Conservation (phyloP, 2,797 vertebrate species). For the Xenentodon cancila region DNA sequence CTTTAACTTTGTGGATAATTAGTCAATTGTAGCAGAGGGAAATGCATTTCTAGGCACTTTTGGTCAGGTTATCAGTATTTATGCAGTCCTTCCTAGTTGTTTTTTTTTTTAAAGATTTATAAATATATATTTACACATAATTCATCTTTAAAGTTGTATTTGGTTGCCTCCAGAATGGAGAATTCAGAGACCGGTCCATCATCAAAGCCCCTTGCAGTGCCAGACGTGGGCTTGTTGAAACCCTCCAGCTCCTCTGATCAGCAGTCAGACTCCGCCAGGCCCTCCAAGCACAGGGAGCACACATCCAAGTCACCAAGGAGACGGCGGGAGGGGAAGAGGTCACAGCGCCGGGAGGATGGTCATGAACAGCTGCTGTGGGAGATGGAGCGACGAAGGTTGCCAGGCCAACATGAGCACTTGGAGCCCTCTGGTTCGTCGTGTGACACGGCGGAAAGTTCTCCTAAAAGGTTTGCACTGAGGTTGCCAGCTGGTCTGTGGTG, state of each 20-base stretch:
- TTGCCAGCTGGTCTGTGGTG: conserved; percentile 62
- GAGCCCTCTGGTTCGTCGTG: conserved; percentile 65
- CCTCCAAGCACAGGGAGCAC: conserved; percentile 67
- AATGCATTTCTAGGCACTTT: too few relatives aligned
- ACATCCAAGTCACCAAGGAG: conserved; percentile 76
- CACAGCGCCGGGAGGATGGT: conserved; percentile 65
- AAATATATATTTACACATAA: too few relatives aligned
- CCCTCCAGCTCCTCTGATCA: conserved; percentile 39
- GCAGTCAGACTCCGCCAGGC: conserved; percentile 48
- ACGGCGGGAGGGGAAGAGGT: conserved; percentile 76
- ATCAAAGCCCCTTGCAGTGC: conserved; percentile 10
- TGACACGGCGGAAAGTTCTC: conserved; percentile 77
- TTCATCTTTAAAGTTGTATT: too few relatives aligned
- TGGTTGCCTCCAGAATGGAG: conserved; percentile 64
- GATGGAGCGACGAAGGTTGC: conserved; percentile 66
- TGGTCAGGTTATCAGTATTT: too few relatives aligned
- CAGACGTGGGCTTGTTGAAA: conserved; percentile 35
- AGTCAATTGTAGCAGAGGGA: too few relatives aligned
- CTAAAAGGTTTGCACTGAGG: conserved; percentile 80
- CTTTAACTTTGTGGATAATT: too few relatives aligned
- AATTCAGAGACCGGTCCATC: conserved; percentile 51
- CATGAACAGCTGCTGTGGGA: conserved; percentile 74
- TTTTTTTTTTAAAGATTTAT: too few relatives aligned
- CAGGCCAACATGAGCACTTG: conserved; percentile 75
- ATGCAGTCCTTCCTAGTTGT: too few relatives aligned